phyloP scores from a whole-genome alignment of 2,113 vertebrate species.

The Tauraco erythrolophus region DNA sequence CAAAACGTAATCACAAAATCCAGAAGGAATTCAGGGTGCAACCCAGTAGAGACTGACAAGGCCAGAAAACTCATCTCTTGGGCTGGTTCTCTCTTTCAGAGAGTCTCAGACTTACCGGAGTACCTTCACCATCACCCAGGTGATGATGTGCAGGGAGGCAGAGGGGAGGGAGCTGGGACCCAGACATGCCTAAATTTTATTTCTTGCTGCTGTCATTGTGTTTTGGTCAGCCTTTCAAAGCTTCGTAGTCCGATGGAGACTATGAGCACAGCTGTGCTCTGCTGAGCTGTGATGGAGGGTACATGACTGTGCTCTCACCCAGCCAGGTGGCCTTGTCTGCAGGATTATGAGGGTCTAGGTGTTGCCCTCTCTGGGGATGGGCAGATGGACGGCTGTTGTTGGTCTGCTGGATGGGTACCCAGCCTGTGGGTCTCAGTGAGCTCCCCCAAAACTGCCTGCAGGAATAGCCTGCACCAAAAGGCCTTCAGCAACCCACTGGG shows the following conservation, averaged over 20 bases:
- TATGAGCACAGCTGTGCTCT: neutral
- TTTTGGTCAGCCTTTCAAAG: neutral
- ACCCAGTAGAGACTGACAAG: neutral
- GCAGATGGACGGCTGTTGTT: neutral
- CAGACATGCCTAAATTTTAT: neutral
- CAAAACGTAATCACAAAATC: neutral
- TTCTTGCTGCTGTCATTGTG: neutral
- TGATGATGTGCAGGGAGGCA: accelerated
- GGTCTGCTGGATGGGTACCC: neutral
- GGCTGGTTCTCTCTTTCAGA: neutral
- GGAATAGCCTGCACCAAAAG: neutral
- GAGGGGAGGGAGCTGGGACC: neutral
- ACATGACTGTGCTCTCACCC: neutral
- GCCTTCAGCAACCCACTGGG: neutral
- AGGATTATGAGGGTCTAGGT: neutral
- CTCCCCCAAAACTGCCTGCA: neutral
- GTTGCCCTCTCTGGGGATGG: neutral
- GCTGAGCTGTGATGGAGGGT: neutral
- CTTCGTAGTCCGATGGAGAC: neutral
- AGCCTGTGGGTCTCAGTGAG: neutral
- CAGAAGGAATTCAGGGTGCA: neutral
- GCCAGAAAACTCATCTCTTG: neutral
- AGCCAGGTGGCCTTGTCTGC: neutral
- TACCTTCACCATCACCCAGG: neutral
- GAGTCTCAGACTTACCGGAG: neutral